These are phyloP conservation scores for Hexactinellida sp. DNA, from an alignment of 37 sponge, comb jelly and placozoan genomes.

Conservation along the genomic window DNA sequence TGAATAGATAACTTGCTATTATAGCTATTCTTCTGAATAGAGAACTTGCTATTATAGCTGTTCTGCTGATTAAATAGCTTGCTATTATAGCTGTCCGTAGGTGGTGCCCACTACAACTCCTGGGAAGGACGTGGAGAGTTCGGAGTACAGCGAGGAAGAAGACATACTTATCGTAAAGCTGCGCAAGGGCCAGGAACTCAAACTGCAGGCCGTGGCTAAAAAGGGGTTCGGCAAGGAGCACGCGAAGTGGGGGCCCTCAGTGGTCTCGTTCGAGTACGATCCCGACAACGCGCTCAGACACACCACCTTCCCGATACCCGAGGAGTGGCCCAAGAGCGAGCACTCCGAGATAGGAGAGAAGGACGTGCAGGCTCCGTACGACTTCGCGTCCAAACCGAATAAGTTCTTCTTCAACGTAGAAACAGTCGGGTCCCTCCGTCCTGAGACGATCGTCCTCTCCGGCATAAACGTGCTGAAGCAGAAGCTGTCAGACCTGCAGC, in stretches of 20 bases:
- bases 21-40: no score
- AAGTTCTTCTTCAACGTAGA: slow-evolving; percentile 93
- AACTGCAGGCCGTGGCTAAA: slow-evolving; percentile 8
- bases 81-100: no score
- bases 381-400: slow-evolving; percentile 61
- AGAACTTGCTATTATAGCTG: no score
- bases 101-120: background rate
- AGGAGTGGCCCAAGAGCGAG: slow-evolving; percentile 99
- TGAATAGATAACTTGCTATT: no score
- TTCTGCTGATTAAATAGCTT: no score
- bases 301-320: slow-evolving; percentile 90
- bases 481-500: slow-evolving; percentile 83
- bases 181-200: slow-evolving; percentile 71
- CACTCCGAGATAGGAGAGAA: slow-evolving; percentile 70
- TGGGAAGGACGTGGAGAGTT: background rate
- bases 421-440: slow-evolving; percentile 73
- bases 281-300: slow-evolving; percentile 96
- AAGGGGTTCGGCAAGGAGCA: slow-evolving; percentile 98
- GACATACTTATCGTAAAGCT: slow-evolving; percentile 92
- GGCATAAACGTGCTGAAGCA: slow-evolving; percentile 81
- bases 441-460: slow-evolving; percentile 85
- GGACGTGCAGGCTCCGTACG: slow-evolving; percentile 80
- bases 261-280: slow-evolving; percentile 95
- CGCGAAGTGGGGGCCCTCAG: slow-evolving; percentile 93
- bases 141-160: slow-evolving; percentile 17